Evolutionary conservation across 1,140 invertebrate species (phyloP), one percentile per base, ranked within the genome.

Genomic region (Maconellicoccus hirsutus): DNA sequence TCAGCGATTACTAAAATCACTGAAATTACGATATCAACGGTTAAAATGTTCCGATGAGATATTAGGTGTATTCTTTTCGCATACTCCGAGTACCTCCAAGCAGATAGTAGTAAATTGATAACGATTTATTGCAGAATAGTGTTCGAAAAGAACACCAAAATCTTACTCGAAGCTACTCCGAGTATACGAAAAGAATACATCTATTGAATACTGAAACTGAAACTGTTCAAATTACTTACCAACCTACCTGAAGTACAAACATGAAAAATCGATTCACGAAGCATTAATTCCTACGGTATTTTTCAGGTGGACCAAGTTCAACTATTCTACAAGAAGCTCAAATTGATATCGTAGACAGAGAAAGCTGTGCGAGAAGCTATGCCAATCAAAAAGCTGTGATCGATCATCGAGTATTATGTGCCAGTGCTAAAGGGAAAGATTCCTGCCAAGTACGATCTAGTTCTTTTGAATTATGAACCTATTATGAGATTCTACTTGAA

Each of bases 321-420:
- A 77, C 78, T 0, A 77, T 78, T 6, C 78, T 94, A 0, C 84
- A 87, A 76, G 84, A 90, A 72, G 79, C 87, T 16, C 86, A 89
- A 77, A 76, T 94, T 7, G 88, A 89, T 0, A 83, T 93, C 0
- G 83, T 89, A 1, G 78, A 78, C 4, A 86, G 86, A 73, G 76
- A 80, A 0, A 77, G 78, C 38, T 94, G 92, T 73, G 78, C 80
- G 74, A 73, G 78, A 1, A 84, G 84, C 8, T 94, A 86, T 76
- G 75, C 75, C 1, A 77, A 75, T 1, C n/a, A 70, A 25, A 71
- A 61, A 12, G 22, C 26, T 10, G 42, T 70, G 10, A 72, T 72
- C 14, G 69, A 72, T 25, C 33, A 72, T 14, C 39, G n/a, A 75
- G 76, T 91, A 23, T 27, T 73, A n/a, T 91, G 89, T 77, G 88